Evolutionary conservation across 2,797 vertebrate species (phyloP), one percentile per base, ranked within the genome.

Genomic region (Dendrocincla tyrannina): DNA sequence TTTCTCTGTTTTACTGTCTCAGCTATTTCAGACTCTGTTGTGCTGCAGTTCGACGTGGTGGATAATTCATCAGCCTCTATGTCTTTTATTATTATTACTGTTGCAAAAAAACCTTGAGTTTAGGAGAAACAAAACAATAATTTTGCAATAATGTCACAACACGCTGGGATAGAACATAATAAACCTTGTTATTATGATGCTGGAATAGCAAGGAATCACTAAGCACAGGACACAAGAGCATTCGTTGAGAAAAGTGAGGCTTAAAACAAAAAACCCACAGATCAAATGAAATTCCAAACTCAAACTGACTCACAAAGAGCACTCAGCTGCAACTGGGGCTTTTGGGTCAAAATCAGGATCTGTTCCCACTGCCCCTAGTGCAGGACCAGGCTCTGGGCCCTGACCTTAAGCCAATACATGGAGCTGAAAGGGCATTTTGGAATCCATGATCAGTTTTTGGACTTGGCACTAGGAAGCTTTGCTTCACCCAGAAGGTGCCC

Each of bases 61-160:
- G 82, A 59, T 78, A 86, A 93, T 84, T 92, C 79, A 93, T 75
- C 73, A 88, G 72, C 64, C 35, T 81, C 23, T 30, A 44, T 63
- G 76, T 76, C 85, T 92, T 96, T 95, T 93, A 75, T 81, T 93
- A 87, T 80, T 95, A 86, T 85, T 89, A 88, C 68, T 15, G 4
- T 77, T 81, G 68, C 49, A 79, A 66, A 44, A 52, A 91, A 95
- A 35, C 39, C 64, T 78, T 6, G 58, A 66, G 50, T 77, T 94
- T 91, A 92, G 69, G 76, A 91, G 95, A 94, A 96, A 95, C 85
- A 91, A 91, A 96, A 41, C 72, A 96, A 85, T 92, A 95, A 95
- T 86, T 97, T 92, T 89, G 53, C 73, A 83, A 72, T 88, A 94
- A 72, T 81, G 91, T 88, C 93, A 88, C 75, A 95, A 85, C 82